Evolutionary conservation across 2,113 vertebrate genomes (phyloP), one percentile per base, ranked within the genome.

Genomic region (Rhea americana): DNA sequence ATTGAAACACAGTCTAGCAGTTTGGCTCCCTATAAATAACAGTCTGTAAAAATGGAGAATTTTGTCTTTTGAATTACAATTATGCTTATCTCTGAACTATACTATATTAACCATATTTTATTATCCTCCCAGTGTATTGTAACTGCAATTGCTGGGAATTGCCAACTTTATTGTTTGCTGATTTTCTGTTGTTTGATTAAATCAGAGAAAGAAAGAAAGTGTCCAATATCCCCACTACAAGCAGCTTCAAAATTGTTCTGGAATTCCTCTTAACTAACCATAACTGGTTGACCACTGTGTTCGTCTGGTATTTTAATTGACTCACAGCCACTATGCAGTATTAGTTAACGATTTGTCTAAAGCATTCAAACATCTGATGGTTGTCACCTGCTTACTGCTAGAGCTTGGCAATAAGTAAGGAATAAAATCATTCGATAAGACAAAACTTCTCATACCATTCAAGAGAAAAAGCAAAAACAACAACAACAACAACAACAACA

Each of bases 21-120:
- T 73, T 66, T 76, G 58, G 25, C 50, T 84, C 61, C 74, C 59
- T 17, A 12, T 32, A 81, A 90, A 75, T 51, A 72, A 30, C 67
- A 75, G 35, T 43, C 48, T 18, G 26, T 1, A 6, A 61, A 48
- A 85, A 62, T 30, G 51, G 78, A 55, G 58, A 56, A 50, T 84
- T 90, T 89, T 71, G 47, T 43, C 56, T 86, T 92, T 89, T 71
- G 75, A 68, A 65, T 61, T 12, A 25, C 20, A 78, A 58, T 89
- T 63, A 12, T 11, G 62, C 32, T 91, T 5, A 3, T 75, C 37
- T 86, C 48, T 67, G 41, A 72, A 48, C 81, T 61, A 2, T 39
- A 39, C 67, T 91, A 59, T 71, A 75, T 79, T 89, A 82, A 68
- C 47, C 5, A 8, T 5, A 2, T 50, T 83, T 86, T 90, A 72